Conservation (phyloP, 2,113 vertebrate species). For the Hippocampus mohnikei region DNA sequence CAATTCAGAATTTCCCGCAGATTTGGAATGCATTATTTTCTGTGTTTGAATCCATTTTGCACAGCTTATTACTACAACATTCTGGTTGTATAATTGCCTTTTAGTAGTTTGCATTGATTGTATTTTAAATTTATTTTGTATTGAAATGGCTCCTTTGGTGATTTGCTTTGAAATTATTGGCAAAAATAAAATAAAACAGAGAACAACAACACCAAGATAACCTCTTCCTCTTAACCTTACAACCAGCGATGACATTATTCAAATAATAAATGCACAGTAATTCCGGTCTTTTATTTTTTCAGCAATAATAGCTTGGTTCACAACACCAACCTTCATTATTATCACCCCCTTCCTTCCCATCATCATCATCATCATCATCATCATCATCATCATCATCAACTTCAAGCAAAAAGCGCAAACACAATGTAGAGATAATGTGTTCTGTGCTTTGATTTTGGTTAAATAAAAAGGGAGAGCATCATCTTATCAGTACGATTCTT, state of each 20-base stretch:
- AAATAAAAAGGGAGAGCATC: not conserved
- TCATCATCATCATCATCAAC: not conserved
- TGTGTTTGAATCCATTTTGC: constrained; percentile 22
- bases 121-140: constrained; percentile 36
- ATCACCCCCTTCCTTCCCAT: not conserved
- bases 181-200: constrained; percentile 4
- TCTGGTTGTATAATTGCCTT: constrained; percentile 17
- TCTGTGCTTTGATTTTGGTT: not conserved
- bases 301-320: not conserved
- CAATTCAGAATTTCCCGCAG: constrained; percentile 37
- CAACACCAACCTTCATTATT: not conserved
- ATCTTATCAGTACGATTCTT: not conserved
- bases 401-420: not conserved
- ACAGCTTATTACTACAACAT: constrained; percentile 8
- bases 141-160: constrained; percentile 11
- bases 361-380: not conserved
- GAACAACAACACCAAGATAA: not conserved
- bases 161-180: constrained; percentile 20
- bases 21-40: constrained; percentile 29
- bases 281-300: not conserved
- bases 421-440: not conserved
- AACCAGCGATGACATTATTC: not conserved
- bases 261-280: not conserved
- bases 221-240: not conserved
- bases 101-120: constrained; percentile 35